Evolutionary conservation across 2,113 vertebrate species (phyloP), one percentile per base, ranked within the genome.

Genomic region (Tetrax tetrax): DNA sequence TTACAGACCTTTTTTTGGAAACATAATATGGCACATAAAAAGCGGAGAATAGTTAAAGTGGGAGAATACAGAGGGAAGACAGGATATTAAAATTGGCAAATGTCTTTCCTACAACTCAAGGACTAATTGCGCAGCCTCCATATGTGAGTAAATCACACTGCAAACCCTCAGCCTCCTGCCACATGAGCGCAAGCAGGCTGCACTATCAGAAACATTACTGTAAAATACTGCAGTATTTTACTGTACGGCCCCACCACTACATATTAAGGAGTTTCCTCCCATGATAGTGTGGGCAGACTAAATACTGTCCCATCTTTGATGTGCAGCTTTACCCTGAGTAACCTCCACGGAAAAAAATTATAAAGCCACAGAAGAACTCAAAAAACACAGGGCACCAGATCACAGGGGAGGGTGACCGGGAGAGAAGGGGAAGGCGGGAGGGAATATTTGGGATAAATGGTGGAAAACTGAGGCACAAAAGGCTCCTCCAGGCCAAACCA

Each of bases 271-370:
- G 53, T 33, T 87, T 89, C 77, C 83, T 63, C 45, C 81, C 87
- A 64, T 16, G 74, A 90, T 24, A 83, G 35, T 29, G 57, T 64
- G 77, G 83, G 87, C 92, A 92, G 81, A 38, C 38, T 86, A 60
- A 89, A 61, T 22, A 64, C 69, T 84, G 68, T 47, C 54, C 45
- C 51, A 69, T 61, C 86, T 91, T 79, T 87, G 53, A 89, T 50
- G 69, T 71, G 86, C 63, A 72, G 83, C 50, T 89, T 95, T 82
- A 95, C 95, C 92, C 83, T 21, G 25, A 92, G 47, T 87, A 95
- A 95, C 89, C 90, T 79, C 91, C 8, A 19, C 6, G 72, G 90
- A 93, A 97, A 94, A 93, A 90, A 89, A 86, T 41, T 31, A 71
- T 3, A 7, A 95, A 95, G 70, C 77, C 81, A 45, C 72, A 92